Base-by-base conservation (phyloP, 1,140 invertebrate species). In the Coboldia fuscipes region DNA sequence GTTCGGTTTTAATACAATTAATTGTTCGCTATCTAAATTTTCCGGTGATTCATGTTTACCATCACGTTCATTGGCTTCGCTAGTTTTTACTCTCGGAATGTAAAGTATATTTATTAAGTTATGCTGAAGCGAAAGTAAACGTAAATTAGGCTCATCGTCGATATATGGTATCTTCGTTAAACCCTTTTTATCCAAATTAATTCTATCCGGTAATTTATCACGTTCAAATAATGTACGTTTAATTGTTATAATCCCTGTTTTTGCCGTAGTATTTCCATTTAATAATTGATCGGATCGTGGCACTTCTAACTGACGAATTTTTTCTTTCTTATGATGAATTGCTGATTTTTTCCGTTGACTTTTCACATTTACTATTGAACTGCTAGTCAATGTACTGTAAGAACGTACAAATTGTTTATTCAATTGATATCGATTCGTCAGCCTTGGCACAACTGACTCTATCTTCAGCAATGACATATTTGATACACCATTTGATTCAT, bases 81-180 rank as follows among this genome's bases (percentile, higher is more conserved):
- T 24, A 24, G 7, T 8, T 24, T 24, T 24, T 24, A n/a, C n/a
- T n/a, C n/a, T n/a, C n/a, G 52, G 52, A 48, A 55, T 52, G 41
- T 54, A 50, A 21, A 92, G 71, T 40, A 68, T 72, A 35, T 69
- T 76, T 35, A 93, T 75, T 38, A 82, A 65, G 61, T 93, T 93
- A 51, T 92, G 84, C 50, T 92, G 86, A 19, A 90, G 64, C 23
- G 86, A 90, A 29, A 93, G 57, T 28, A 93, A 58, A 18, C 82
- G 63, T 18, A 92, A 56, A 44, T 73, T 72, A 14, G 73, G 65
- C 42, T 86, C 84, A 26, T 72, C 73, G 28, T 76, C 69, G 35
- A 90, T 71, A 37, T 77, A 66, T 0, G 85, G 86, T 40, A 84
- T 68, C 17, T 64, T 64, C 6, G 72, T 77, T 14, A 85, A 54